Conservation (phyloP, 2,113 vertebrate species). For the Ictidomys tridecemlineatus region DNA sequence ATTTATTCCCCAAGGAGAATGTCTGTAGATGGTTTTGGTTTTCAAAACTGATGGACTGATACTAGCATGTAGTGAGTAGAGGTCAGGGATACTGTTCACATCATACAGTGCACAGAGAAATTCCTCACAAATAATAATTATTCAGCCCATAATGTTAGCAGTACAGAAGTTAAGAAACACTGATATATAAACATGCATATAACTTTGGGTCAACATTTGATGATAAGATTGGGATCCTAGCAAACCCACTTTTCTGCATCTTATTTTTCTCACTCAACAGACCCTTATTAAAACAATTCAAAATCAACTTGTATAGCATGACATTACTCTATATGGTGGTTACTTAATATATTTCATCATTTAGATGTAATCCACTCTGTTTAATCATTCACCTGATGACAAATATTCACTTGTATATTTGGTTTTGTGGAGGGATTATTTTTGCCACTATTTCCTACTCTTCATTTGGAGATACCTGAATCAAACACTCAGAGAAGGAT, state of each 20-base stretch:
- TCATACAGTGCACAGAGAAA: no score
- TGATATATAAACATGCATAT: neutral
- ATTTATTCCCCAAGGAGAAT: neutral
- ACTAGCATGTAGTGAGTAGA: neutral
- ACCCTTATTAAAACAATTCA: constrained; percentile 10
- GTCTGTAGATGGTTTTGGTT: neutral
- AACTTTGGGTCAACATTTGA: neutral
- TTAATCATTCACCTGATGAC: neutral
- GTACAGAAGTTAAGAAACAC: neutral
- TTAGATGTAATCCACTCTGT: neutral
- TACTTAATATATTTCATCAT: constrained; percentile 31
- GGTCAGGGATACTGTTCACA: no score
- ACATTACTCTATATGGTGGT: neutral
- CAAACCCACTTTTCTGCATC: neutral
- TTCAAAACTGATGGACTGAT: neutral
- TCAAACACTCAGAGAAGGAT: neutral
- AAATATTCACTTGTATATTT: neutral
- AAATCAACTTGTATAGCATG: neutral
- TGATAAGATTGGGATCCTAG: neutral
- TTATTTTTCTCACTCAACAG: neutral
- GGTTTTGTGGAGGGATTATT: neutral
- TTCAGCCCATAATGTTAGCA: neutral
- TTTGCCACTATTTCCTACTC: neutral
- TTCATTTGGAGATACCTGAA: neutral
- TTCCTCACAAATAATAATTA: no score